Conservation (phyloP, 2,113 vertebrate species). For the Pachyramphus minor region DNA sequence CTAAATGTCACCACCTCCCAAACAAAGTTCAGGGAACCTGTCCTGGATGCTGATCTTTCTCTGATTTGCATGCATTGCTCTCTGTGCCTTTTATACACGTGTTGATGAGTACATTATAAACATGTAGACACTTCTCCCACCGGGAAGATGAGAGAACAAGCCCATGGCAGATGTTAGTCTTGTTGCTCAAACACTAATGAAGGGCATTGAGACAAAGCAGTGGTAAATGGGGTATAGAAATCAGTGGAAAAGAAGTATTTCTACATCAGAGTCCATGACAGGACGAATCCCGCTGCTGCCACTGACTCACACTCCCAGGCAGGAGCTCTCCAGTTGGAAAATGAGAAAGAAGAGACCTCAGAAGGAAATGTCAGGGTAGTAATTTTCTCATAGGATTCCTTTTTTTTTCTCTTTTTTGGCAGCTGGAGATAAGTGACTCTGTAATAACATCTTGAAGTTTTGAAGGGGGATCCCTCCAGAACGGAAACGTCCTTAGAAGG, state of each 20-base stretch:
- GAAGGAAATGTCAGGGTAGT: slow-evolving; percentile 43
- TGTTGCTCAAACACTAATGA: neutral
- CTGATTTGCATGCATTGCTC: neutral
- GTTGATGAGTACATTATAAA: rapidly evolving
- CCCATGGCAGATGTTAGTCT: neutral
- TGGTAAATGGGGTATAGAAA: neutral
- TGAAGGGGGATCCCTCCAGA: slow-evolving; percentile 51
- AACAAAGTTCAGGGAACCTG: neutral
- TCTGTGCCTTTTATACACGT: neutral
- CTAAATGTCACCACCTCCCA: neutral
- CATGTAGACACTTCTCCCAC: neutral
- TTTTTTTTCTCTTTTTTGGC: neutral
- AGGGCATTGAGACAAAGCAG: neutral
- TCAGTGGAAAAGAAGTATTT: neutral
- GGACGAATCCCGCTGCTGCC: neutral
- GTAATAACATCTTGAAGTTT: slow-evolving; percentile 12
- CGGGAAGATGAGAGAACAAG: neutral
- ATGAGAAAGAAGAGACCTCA: slow-evolving; percentile 56
- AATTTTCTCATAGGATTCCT: slow-evolving; percentile 49
- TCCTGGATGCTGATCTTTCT: neutral
- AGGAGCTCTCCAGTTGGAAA: neutral
- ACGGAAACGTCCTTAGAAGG: slow-evolving; percentile 22
- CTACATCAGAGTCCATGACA: neutral
- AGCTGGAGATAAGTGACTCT: slow-evolving; percentile 1
- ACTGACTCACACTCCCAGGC: neutral